phyloP scores from a whole-genome alignment of 2,888 invertebrate genomes.

The Apodemia hepburni region DNA sequence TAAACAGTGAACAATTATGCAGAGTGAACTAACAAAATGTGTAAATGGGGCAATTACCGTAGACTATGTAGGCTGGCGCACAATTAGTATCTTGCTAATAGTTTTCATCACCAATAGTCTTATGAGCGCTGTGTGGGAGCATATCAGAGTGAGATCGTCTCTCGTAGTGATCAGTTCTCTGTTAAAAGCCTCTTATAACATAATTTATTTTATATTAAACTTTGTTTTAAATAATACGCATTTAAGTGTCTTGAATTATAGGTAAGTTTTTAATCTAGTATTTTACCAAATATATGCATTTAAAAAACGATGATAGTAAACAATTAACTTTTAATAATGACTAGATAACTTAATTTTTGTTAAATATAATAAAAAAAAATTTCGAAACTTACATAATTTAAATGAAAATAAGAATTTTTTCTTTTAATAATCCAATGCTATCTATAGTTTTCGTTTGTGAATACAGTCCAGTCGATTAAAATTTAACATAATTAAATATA shows the following conservation, averaged over 20 bases:
- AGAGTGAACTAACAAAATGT: slow-evolving; percentile 73
- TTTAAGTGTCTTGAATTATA: background rate
- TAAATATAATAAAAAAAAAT: no score
- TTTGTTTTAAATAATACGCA: background rate
- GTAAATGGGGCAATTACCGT: slow-evolving; percentile 79
- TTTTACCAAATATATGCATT: no score
- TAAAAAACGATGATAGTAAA: no score
- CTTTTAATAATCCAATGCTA: no score
- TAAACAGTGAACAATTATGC: slow-evolving; percentile 74
- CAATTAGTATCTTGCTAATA: slow-evolving; percentile 77
- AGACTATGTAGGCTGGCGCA: slow-evolving; percentile 72
- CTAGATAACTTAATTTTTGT: no score
- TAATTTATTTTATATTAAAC: slow-evolving; percentile 11
- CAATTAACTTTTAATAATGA: no score
- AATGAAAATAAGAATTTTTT: no score
- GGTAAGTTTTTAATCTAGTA: background rate
- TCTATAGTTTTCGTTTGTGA: no score
- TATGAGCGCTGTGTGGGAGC: slow-evolving; percentile 51
- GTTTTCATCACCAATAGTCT: slow-evolving; percentile 75
- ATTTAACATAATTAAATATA: no score
- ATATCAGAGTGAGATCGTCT: slow-evolving; percentile 62
- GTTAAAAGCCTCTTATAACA: slow-evolving; percentile 27
- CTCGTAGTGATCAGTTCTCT: slow-evolving; percentile 55
- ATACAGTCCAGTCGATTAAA: no score
- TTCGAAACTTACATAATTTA: no score